Conservation (phyloP, 53 echinoderm and acorn worm genomes). For the Henricia sp. region DNA sequence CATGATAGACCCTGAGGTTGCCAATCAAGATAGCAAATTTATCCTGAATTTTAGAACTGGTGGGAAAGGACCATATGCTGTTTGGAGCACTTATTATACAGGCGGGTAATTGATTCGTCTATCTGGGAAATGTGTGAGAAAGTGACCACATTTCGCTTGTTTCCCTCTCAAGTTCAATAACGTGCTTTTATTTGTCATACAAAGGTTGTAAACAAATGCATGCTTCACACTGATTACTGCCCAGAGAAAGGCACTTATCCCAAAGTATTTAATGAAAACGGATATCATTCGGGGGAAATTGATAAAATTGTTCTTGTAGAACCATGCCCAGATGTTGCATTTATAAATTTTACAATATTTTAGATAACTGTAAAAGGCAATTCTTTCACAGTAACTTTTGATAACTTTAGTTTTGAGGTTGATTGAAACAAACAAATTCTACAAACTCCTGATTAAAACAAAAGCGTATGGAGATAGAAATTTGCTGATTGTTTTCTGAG, state of each 20-base stretch:
- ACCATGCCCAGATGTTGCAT: no score
- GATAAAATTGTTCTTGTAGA: no score
- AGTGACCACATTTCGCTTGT: slow-evolving; percentile 12
- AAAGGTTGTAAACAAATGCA: slow-evolving; percentile 3
- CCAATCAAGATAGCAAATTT: neutral
- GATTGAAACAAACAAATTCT: no score
- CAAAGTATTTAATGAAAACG: no score
- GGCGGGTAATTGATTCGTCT: neutral
- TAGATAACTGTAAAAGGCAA: no score
- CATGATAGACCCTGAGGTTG: neutral
- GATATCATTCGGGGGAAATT: no score
- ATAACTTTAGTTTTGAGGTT: no score
- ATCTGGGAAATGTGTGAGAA: slow-evolving; percentile 24
- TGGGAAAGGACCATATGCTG: slow-evolving; percentile 24
- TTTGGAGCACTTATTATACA: neutral
- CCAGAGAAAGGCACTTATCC: neutral
- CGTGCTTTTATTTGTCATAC: slow-evolving; percentile 1
- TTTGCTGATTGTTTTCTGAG: no score
- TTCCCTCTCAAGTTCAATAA: neutral
- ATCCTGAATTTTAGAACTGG: neutral
- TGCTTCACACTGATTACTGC: neutral
- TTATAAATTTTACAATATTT: no score
- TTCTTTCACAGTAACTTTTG: no score
- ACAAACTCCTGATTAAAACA: no score
- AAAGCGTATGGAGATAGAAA: no score